phyloP scores from a whole-genome alignment of 2,113 vertebrate genomes.

The Hylia prasina region DNA sequence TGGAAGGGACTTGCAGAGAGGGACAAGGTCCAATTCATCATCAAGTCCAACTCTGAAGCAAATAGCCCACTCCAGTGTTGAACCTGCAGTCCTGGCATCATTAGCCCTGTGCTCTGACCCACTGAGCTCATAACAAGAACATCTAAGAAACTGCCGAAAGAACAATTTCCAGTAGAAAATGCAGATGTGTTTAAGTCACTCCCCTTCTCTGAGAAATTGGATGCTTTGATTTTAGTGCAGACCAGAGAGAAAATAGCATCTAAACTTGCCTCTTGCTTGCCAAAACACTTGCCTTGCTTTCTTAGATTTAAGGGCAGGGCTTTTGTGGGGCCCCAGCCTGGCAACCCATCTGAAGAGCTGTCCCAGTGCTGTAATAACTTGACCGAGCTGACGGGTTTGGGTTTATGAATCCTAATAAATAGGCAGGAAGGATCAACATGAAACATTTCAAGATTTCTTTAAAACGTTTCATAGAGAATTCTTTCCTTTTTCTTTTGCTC shows the following conservation, averaged over 20 bases:
- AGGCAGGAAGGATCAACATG: background rate
- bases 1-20: background rate
- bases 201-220: background rate
- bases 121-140: background rate
- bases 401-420: background rate
- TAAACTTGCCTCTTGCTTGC: background rate
- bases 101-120: fast-evolving
- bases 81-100: background rate
- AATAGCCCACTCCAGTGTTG: background rate
- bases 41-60: background rate
- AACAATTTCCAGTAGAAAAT: background rate
- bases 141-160: background rate
- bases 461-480: background rate
- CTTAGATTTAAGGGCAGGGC: background rate
- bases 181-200: background rate
- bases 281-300: background rate
- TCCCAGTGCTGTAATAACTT: background rate
- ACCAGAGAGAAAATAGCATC: background rate
- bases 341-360: background rate
- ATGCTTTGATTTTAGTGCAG: background rate
- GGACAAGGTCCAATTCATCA: background rate
- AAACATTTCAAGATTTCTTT: background rate
- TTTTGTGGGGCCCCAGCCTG: background rate
- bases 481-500: background rate
- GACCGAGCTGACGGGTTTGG: background rate